These are phyloP conservation scores for Glyptemys insculpta DNA, from an alignment of 2,797 vertebrate species.

Conservation along the genomic window DNA sequence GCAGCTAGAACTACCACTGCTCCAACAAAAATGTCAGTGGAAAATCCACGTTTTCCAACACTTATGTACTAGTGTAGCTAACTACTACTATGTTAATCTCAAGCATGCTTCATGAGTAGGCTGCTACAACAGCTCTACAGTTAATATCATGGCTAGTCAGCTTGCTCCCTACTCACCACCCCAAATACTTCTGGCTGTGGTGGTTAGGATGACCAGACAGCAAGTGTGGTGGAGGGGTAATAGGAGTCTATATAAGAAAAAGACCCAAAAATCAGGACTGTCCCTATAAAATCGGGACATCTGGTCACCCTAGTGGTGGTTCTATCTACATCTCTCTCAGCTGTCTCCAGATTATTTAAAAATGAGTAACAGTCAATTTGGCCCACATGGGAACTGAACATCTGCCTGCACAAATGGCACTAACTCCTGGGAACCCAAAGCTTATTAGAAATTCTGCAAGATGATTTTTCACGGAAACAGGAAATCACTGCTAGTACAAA, in stretches of 20 bases:
- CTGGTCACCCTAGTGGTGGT: neutral
- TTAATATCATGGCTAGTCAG: neutral
- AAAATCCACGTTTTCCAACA: neutral
- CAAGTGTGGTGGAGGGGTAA: no score
- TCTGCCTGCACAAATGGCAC: neutral
- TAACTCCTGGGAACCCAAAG: neutral
- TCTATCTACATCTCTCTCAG: neutral
- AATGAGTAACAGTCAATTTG: neutral
- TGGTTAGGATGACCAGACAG: neutral
- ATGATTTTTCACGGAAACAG: neutral
- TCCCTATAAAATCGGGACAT: no score
- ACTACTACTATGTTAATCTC: neutral
- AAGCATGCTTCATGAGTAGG: neutral
- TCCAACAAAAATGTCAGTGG: neutral
- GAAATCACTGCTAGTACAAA: neutral
- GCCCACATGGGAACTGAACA: neutral
- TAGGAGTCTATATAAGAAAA: no score
- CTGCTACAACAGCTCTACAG: neutral
- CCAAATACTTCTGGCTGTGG: neutral
- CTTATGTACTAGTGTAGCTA: neutral
- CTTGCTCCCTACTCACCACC: neutral
- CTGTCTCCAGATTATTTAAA: neutral
- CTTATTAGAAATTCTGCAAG: neutral
- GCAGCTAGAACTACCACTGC: neutral
- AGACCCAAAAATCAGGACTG: no score